Evolutionary conservation across 1,140 invertebrate genomes (phyloP), one percentile per base, ranked within the genome.

Genomic region (Papilio polyxenes): DNA sequence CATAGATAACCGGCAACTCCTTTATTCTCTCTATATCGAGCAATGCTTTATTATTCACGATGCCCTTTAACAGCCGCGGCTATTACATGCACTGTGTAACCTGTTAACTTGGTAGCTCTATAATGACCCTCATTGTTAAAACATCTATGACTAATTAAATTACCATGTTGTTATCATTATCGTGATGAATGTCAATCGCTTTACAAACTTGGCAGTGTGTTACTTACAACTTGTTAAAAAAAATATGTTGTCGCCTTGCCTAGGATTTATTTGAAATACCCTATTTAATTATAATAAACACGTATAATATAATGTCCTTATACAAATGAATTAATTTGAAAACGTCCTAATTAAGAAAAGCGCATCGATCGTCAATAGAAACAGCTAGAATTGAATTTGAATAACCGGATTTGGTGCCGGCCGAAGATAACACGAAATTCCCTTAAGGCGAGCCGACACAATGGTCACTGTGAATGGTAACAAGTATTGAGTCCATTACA

Each of bases 1-100:
- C 92, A 88, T 89, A 92, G 91, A 93, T 92, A 91, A 92, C 89
- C 89, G 88, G 87, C 90, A 92, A 92, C 90, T 92, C 91, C 92
- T 93, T 92, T 93, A 93, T 92, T 90, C 90, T 91, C 89, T 92
- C 85, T 88, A 85, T 90, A 89, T 87, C 86, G 85, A 87, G 84
- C 86, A 87, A 82, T 85, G 86, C 85, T 87, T 85, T 87, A 87
- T 88, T 87, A 89, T 89, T 86, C 85, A 86, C 84, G 82, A 80
- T 89, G 88, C 88, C 88, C 88, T 89, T 89, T 89, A 69, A 89
- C 84, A 81, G 83, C 86, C 59, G 87, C 88, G 87, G 86, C 87
- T 85, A 86, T 84, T 85, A 88, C 86, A 88, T 89, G 85, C 87
- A 86, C 85, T 87, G 83, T 88, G 82, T 80, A 62, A 80, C 78